A percentile compares a stretch with the other conserved stretches of the same genome.
Evolutionary conservation across 2,888 invertebrate species (phyloP).

Genomic region (Amaurobius ferox): DNA sequence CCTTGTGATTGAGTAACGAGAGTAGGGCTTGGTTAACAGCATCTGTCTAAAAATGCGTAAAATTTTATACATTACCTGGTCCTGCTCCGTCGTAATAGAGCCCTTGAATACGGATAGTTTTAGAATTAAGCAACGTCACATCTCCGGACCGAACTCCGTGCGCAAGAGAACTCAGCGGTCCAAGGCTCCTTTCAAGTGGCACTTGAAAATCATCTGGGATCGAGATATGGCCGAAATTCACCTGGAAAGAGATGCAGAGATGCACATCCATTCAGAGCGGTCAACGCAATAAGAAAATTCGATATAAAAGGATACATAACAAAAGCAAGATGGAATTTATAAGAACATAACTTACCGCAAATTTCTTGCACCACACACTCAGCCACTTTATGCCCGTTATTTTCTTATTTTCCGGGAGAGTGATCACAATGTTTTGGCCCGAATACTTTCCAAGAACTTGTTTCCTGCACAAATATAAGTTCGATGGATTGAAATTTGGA

Average conservation of each 20-base stretch:
- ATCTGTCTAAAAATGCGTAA: too few relatives aligned
- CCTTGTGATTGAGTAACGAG: too few relatives aligned
- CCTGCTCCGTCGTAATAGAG: conserved; percentile 94
- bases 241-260: conserved; percentile 10
- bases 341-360: conserved; percentile 74
- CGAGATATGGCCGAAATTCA: conserved; percentile 74
- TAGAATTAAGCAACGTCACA: conserved; percentile 93
- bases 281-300: too few relatives aligned
- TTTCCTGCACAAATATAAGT: too few relatives aligned
- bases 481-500: too few relatives aligned
- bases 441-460: conserved; percentile 79
- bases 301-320: too few relatives aligned
- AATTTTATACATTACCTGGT: too few relatives aligned
- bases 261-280: too few relatives aligned
- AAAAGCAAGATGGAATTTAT: too few relatives aligned
- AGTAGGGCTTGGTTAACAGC: too few relatives aligned
- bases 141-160: conserved; percentile 93
- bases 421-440: conserved; percentile 74
- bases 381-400: conserved; percentile 74
- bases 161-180: conserved; percentile 90
- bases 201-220: conserved; percentile 73
- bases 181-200: conserved; percentile 83
- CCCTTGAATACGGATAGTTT: conserved; percentile 90
- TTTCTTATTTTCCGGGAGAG: conserved; percentile 73
- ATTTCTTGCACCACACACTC: conserved; percentile 74